Conservation (phyloP, 2,113 vertebrate species). For the Chionodraco myersi region DNA sequence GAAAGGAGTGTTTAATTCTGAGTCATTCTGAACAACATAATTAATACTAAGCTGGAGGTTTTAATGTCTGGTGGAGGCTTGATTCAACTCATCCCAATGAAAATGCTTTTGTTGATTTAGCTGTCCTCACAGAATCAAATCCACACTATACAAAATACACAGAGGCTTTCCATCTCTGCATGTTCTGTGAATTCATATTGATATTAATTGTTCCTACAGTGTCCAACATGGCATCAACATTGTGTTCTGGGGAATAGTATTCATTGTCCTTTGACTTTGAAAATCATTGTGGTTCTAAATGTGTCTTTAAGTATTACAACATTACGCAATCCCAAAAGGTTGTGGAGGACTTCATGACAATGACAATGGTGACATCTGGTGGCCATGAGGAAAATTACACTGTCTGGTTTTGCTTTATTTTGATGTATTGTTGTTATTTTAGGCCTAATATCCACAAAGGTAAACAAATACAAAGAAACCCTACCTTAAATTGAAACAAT, state of each 20-base stretch:
- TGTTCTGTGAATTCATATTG: background rate
- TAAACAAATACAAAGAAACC: background rate
- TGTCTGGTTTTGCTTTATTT: slow-evolving; percentile 2
- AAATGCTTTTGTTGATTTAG: background rate
- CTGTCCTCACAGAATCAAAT: background rate
- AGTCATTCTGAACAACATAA: slow-evolving; percentile 17
- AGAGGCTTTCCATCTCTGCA: background rate
- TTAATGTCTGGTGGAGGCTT: slow-evolving; percentile 20
- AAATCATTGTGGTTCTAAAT: background rate
- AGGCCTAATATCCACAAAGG: background rate
- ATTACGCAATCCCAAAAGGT: background rate
- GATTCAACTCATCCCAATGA: slow-evolving; percentile 35
- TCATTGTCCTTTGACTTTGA: too few species aligned
- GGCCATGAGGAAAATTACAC: slow-evolving; percentile 3
- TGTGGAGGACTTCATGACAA: background rate
- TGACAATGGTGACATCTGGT: slow-evolving; percentile 46
- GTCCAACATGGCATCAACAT: background rate
- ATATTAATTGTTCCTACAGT: background rate
- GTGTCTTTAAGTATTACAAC: background rate
- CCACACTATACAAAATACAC: background rate
- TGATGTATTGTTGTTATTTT: background rate
- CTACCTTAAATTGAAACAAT: background rate
- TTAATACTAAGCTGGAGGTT: background rate
- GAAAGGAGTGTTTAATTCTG: background rate
- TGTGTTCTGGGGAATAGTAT: background rate